phyloP scores from a whole-genome alignment of 2,888 invertebrate species.

The Agrochola lychnidis region DNA sequence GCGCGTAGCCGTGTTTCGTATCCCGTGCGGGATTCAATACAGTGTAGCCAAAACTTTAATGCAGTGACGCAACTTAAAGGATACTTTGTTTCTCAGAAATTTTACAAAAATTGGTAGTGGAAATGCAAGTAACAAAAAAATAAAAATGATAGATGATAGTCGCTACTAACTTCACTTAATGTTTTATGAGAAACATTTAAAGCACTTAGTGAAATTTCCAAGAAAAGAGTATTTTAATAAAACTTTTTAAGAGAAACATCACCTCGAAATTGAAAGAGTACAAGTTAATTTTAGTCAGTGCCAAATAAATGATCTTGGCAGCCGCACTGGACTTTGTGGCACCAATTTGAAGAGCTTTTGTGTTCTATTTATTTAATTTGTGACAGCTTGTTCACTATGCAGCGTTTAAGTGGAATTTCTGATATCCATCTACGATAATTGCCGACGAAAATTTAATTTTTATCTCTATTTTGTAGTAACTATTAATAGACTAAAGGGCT shows the following conservation, averaged over 20 bases:
- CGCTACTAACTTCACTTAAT: neutral
- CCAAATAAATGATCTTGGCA: slow-evolving; percentile 50
- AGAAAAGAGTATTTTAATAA: slow-evolving; percentile 7
- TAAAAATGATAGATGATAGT: neutral
- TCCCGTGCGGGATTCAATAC: neutral
- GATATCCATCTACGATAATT: neutral
- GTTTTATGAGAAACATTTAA: neutral
- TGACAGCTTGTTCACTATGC: neutral
- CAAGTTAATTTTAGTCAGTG: slow-evolving; percentile 23
- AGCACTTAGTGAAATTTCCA: slow-evolving; percentile 18
- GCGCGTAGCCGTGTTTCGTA: neutral
- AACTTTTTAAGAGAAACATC: slow-evolving; percentile 18
- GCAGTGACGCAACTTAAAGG: neutral
- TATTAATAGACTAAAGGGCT: too few relatives aligned
- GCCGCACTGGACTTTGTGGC: slow-evolving; percentile 36
- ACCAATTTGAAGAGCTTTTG: slow-evolving; percentile 27
- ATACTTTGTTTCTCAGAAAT: neutral
- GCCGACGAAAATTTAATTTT: neutral
- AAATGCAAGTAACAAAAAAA: neutral
- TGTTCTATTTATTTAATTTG: slow-evolving; percentile 16
- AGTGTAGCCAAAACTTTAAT: neutral
- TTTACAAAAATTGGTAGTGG: neutral
- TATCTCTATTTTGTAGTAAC: neutral
- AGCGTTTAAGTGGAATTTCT: neutral
- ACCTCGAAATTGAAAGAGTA: slow-evolving; percentile 3